Evolutionary conservation across 2,113 vertebrate species (phyloP), one percentile per base, ranked within the genome.

Genomic region (Cryptotis parvus): DNA sequence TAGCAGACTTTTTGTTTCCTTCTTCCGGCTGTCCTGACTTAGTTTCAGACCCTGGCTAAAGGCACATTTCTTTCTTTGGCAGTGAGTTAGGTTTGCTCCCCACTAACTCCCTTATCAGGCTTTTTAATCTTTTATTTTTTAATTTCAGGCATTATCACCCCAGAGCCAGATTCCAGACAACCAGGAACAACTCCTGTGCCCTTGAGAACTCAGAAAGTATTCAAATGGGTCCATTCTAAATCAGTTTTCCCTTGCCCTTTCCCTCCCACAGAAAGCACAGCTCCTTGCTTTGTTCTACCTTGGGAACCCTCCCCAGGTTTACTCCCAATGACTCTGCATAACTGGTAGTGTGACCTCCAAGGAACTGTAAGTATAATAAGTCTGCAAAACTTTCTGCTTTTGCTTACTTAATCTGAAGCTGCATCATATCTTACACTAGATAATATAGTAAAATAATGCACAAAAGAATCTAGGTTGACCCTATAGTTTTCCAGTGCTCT

Each of bases 11-110:
- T 65, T 65, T 58, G 22, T 77, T 27, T 26, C 52, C 58, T 27
- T 70, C n/a, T 84, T 33, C 22, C 69, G 14, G 43, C 70, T 65
- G 26, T 43, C 41, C 80, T 91, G 75, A 91, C 41, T 55, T 20
- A 69, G 69, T 87, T 83, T 94, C 84, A 91, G 61, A 27, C 15
- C 24, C 35, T 12, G 24, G 27, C 61, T 79, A 73, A 41, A 83
- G 31, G 8, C 27, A 6, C 9, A n/a, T 68, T 29, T 1, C 2
- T 31, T 93, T 72, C 41, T 0, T 31, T 2, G 10, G 9, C 20
- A 76, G 55, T 6, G 41, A 72, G 11, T 78, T 66, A 82, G 61
- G n/a, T 65, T 14, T 31, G 69, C 18, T 33, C 31, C 26, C 18
- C 29, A 72, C 33, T 65, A 92, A 31, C 73, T 77, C 35, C 39